A percentile compares a stretch with the other conserved stretches of the same genome.
Evolutionary conservation across 2,797 vertebrate species (phyloP).

Genomic region (Rhinella marina): DNA sequence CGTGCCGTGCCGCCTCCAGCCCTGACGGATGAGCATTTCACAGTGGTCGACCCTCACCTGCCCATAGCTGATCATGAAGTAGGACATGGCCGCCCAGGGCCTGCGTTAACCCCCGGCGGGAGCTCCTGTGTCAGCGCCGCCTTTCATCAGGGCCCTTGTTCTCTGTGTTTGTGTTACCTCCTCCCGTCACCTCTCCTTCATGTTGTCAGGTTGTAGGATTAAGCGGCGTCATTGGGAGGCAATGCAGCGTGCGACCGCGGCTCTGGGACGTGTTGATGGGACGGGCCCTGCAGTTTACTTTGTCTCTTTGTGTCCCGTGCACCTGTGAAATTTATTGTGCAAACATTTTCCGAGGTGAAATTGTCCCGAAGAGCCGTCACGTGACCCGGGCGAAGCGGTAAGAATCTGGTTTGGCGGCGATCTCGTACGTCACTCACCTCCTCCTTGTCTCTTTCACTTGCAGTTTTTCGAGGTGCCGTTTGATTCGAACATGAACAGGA

Average conservation of each 20-base stretch:
- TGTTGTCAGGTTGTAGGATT: slow-evolving; percentile 43
- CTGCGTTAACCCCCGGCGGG: not conserved
- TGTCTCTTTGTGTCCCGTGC: not conserved
- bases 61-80: not conserved
- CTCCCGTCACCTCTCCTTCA: slow-evolving; percentile 5
- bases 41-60: too few species aligned
- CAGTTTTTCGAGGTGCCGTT: slow-evolving; percentile 99
- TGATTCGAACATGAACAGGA: slow-evolving; percentile 99
- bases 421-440: not conserved
- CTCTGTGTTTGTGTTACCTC: slow-evolving; percentile 39
- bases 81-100: not conserved
- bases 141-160: slow-evolving; percentile 38
- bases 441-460: slow-evolving; percentile 55
- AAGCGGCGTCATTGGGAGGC: slow-evolving; percentile 38
- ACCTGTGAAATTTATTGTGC: slow-evolving; percentile 23
- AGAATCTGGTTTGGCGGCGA: not conserved
- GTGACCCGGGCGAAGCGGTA: not conserved
- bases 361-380: not conserved
- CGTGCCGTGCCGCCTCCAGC: too few species aligned
- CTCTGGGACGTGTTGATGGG: not conserved
- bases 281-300: not conserved
- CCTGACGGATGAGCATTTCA: too few species aligned
- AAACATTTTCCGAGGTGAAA: slow-evolving; percentile 33
- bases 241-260: slow-evolving; percentile 12
- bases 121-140: not conserved